Percentiles rank a stretch among this genome's conserved stretches.
phyloP scores from a whole-genome alignment of 2,888 invertebrate species.

The Morpho achilles region DNA sequence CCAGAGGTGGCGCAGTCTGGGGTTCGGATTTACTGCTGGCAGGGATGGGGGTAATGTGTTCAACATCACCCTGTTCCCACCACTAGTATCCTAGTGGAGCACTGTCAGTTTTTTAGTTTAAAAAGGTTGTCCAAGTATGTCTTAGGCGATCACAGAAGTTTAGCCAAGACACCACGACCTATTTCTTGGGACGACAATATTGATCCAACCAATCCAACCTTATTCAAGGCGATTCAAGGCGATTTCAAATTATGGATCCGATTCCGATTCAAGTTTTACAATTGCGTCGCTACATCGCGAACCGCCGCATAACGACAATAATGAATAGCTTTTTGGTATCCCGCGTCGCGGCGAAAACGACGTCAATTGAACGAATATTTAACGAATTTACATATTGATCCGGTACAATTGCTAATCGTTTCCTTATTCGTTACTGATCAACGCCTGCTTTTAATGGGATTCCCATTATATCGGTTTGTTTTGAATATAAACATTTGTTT shows the following conservation, averaged over 20 bases:
- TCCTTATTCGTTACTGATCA: slow-evolving; percentile 4
- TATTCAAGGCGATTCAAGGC: too few species aligned
- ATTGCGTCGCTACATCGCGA: slow-evolving; percentile 4
- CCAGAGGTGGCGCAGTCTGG: too few species aligned
- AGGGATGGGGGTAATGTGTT: too few species aligned
- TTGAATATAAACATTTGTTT: background rate
- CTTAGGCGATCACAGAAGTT: too few species aligned
- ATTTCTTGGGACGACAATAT: too few species aligned
- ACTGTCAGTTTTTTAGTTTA: too few species aligned
- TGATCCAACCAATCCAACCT: too few species aligned
- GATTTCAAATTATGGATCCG: background rate
- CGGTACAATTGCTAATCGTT: slow-evolving; percentile 5
- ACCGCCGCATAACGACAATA: background rate
- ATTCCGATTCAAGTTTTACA: slow-evolving; percentile 1
- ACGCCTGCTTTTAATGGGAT: slow-evolving; percentile 1
- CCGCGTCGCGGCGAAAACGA: slow-evolving; percentile 4
- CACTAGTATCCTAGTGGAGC: too few species aligned
- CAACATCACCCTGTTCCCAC: too few species aligned
- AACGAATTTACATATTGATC: slow-evolving; percentile 11
- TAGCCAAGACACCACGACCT: too few species aligned
- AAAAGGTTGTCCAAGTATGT: too few species aligned
- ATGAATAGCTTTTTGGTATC: slow-evolving; percentile 4
- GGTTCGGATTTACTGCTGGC: too few species aligned
- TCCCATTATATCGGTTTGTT: background rate
- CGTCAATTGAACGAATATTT: slow-evolving; percentile 5